Conservation (phyloP, 2,888 invertebrate genomes). For the Dione juno region DNA sequence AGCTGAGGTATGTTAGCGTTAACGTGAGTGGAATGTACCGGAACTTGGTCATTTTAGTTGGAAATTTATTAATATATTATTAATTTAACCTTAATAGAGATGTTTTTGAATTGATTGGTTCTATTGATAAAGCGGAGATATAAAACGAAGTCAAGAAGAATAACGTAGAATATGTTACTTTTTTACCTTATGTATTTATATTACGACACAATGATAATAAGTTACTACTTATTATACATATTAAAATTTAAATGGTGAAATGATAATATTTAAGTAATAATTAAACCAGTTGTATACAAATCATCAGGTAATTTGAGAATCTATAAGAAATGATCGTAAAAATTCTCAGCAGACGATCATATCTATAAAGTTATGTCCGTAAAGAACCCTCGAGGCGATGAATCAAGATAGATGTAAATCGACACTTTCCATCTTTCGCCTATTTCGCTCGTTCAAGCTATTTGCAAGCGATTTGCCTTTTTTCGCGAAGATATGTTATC, state of each 20-base stretch:
- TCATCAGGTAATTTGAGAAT: not conserved
- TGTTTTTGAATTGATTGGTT: not conserved
- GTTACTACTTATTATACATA: not conserved
- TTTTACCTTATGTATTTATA: not conserved
- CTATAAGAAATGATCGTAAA: constrained; percentile 21
- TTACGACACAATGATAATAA: too few species aligned
- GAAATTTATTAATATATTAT: not conserved
- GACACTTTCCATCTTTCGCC: constrained; percentile 42
- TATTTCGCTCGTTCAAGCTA: constrained; percentile 43
- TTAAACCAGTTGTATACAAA: not conserved
- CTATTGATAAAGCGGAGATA: not conserved
- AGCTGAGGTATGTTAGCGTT: constrained; percentile 18
- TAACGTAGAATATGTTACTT: too few species aligned
- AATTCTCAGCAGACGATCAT: constrained; percentile 32
- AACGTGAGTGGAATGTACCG: constrained; percentile 8
- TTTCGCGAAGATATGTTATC: constrained; percentile 24
- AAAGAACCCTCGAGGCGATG: constrained; percentile 54
- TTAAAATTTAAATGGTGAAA: not conserved
- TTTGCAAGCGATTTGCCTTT: constrained; percentile 46
- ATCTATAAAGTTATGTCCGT: constrained; percentile 41
- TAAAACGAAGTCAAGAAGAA: not conserved
- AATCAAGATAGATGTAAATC: constrained; percentile 61
- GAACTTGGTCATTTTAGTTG: not conserved
- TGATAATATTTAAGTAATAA: not conserved
- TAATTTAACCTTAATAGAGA: not conserved